Conservation (phyloP, 2,797 vertebrate species). For the Poeciliopsis turneri region DNA sequence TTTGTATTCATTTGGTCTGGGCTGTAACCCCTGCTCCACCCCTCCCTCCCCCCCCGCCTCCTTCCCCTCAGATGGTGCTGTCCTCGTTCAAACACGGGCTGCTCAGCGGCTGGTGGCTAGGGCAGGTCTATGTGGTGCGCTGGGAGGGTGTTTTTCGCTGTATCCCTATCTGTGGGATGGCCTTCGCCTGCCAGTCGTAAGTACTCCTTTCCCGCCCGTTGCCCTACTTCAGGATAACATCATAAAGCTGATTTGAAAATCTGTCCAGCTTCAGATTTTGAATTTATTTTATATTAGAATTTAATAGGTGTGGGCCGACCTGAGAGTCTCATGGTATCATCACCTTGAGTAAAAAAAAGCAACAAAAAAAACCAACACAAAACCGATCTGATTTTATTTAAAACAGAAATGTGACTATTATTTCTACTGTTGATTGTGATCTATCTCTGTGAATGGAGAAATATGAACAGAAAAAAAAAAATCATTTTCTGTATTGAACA, state of each 20-base stretch:
- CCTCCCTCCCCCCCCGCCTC: slow-evolving; percentile 40
- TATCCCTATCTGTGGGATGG: slow-evolving; percentile 99
- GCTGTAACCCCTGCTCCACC: slow-evolving; percentile 58
- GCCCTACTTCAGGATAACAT: slow-evolving; percentile 36
- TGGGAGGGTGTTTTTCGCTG: slow-evolving; percentile 98
- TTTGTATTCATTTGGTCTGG: slow-evolving; percentile 71
- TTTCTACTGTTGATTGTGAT: background rate
- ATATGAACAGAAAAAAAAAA: background rate
- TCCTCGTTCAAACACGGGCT: slow-evolving; percentile 96
- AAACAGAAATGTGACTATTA: background rate
- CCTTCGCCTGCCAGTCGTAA: slow-evolving; percentile 99
- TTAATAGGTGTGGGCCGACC: background rate
- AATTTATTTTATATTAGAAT: background rate
- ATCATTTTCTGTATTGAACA: fast-evolving
- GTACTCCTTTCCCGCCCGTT: slow-evolving; percentile 76
- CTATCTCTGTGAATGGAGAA: background rate
- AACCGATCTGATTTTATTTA: background rate
- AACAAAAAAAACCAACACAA: background rate
- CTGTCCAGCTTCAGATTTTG: background rate
- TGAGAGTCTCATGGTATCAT: background rate
- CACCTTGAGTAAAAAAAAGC: background rate
- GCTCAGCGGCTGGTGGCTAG: slow-evolving; percentile 92
- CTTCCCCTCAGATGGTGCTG: slow-evolving; percentile 88
- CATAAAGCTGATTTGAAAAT: slow-evolving; percentile 39
- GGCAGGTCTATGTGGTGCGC: slow-evolving; percentile 86